phyloP scores from a whole-genome alignment of 1,140 invertebrate species.

The Diuraphis noxia region DNA sequence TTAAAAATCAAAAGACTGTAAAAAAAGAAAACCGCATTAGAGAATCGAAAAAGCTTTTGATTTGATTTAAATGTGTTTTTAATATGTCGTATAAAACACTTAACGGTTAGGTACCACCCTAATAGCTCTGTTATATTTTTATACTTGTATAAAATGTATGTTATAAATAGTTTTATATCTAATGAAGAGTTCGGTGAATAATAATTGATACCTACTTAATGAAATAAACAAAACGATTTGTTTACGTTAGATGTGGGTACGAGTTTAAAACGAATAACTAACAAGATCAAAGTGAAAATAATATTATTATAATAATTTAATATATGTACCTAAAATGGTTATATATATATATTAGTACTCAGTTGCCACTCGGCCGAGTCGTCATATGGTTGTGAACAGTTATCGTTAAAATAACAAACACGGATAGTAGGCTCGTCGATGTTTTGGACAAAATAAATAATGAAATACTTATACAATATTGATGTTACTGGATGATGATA shows the following conservation, averaged over 20 bases:
- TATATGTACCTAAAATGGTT: no score
- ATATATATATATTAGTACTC: not conserved
- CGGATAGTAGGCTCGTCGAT: not conserved
- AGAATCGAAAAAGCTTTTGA: not conserved
- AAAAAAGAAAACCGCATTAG: not conserved
- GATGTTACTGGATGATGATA: not conserved
- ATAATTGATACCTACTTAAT: not conserved
- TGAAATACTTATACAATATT: not conserved
- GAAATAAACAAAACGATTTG: not conserved
- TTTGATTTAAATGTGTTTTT: not conserved
- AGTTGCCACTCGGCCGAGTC: not conserved
- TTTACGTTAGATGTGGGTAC: not conserved
- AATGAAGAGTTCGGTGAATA: not conserved
- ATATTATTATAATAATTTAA: not conserved
- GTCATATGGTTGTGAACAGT: not conserved
- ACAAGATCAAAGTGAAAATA: not conserved
- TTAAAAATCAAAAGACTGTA: not conserved
- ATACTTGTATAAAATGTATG: not conserved
- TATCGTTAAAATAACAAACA: not conserved
- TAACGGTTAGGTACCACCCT: not conserved
- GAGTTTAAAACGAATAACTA: not conserved
- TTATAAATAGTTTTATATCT: not conserved
- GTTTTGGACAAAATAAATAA: not conserved
- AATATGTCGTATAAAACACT: not conserved
- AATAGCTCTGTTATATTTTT: not conserved